phyloP scores from a whole-genome alignment of 1,140 invertebrate genomes.

The Oscheius sp. region DNA sequence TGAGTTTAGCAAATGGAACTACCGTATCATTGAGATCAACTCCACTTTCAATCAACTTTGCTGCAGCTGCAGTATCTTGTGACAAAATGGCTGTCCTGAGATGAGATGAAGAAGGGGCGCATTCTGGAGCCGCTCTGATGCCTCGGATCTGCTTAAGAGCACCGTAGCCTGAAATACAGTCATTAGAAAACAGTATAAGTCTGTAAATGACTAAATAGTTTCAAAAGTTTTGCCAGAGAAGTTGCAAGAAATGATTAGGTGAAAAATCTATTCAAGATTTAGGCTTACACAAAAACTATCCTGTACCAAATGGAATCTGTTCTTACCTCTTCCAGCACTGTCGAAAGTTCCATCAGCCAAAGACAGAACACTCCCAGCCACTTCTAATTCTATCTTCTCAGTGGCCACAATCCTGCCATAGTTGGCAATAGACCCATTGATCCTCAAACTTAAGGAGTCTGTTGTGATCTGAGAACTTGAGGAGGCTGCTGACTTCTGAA shows the following conservation, averaged over 20 bases:
- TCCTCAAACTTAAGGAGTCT: background rate
- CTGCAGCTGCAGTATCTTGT: constrained; percentile 12
- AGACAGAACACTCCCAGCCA: constrained; percentile 2
- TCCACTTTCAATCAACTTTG: constrained; percentile 25
- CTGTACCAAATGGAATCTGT: background rate
- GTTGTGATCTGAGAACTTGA: background rate
- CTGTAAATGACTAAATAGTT: no score
- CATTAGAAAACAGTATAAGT: background rate
- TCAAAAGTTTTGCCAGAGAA: no score
- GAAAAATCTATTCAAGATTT: constrained; percentile 5
- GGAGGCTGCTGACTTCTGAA: background rate
- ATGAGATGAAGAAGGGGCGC: constrained; percentile 6
- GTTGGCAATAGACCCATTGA: constrained; percentile 12
- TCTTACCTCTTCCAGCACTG: constrained; percentile 26
- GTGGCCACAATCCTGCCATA: constrained; percentile 15
- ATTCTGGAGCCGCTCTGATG: background rate
- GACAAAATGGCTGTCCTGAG: constrained; percentile 16
- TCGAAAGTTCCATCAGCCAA: constrained; percentile 16
- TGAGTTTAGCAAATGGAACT: background rate
- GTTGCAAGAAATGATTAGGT: no score
- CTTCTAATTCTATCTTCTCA: background rate
- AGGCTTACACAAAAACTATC: no score
- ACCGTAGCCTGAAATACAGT: background rate
- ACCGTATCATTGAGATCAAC: constrained; percentile 24
- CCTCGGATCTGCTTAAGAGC: background rate